Evolutionary conservation across 2,797 vertebrate genomes (phyloP).

Genomic region (Tapirus indicus): DNA sequence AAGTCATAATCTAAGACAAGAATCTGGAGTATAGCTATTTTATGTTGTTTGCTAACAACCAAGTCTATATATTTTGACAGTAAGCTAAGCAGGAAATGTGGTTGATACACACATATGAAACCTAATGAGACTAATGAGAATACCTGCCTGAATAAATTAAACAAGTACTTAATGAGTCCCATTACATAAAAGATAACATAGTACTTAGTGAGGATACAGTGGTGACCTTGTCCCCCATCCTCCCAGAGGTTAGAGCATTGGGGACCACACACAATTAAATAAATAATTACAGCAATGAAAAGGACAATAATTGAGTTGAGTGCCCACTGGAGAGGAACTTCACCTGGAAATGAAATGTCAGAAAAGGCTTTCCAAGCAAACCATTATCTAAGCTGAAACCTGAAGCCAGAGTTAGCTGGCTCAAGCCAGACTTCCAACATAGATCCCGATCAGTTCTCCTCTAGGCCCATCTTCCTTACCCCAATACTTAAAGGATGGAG

Average conservation of each 20-base stretch:
- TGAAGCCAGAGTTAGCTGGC: neutral
- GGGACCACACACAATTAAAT: neutral
- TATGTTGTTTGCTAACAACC: slow-evolving; percentile 45
- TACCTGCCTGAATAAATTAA: slow-evolving; percentile 56
- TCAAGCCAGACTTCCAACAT: neutral
- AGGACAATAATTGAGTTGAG: neutral
- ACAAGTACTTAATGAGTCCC: neutral
- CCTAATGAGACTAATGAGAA: slow-evolving; percentile 58
- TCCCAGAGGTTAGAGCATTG: neutral
- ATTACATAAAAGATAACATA: slow-evolving; percentile 51
- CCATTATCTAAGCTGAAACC: neutral
- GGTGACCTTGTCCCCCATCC: neutral
- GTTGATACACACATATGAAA: slow-evolving; percentile 41
- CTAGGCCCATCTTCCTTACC: neutral
- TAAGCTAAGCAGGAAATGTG: slow-evolving; percentile 1
- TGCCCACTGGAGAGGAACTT: neutral
- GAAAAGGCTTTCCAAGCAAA: slow-evolving; percentile 39
- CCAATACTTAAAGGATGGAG: neutral
- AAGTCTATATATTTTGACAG: slow-evolving; percentile 51
- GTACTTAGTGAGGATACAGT: neutral
- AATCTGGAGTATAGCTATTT: neutral
- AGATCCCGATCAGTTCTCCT: neutral
- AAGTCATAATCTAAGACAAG: slow-evolving; percentile 50
- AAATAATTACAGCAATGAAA: slow-evolving; percentile 13
- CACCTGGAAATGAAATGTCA: slow-evolving; percentile 33